Evolutionary conservation across 2,888 invertebrate species (phyloP), one percentile per base, ranked within the genome.

Genomic region (Leptura quadrifasciata): DNA sequence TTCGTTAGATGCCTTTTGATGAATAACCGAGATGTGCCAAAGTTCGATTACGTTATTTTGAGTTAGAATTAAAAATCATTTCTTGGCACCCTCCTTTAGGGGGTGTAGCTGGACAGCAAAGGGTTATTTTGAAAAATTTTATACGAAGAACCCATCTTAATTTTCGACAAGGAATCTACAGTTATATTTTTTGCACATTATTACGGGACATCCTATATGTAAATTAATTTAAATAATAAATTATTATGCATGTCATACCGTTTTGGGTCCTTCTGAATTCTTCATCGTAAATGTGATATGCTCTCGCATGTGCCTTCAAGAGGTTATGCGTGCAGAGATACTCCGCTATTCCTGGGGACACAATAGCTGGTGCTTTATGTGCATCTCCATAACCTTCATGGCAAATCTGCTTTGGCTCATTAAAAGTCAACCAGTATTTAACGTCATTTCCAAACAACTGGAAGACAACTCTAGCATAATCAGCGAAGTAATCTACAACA

Each of bases 291-390:
- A 93, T 85, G 65, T 91, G 90, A 84, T 93, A 95, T 0, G 91
- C 93, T 72, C 90, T 90, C 0, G 93, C 93, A 86, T 95, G 95
- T 0, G 93, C 92, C 75, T 92, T 88, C 20, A 95, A 87, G 72
- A 93, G 88, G 82, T 93, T 92, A 84, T 94, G 93, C 0, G 90
- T 89, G 76, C 93, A 93, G 64, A 91, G 85, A 86, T 95, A 95
- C 65, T 91, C 91, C 0, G 91, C 92, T 17, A 91, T 83, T 5
- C 92, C 92, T 61, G 73, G 76, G 21, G 79, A 73, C 17, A 82
- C 81, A 54, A 91, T 76, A 3, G 82, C 86, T 1, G 89, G 89
- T 12, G 89, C 89, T 21, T 77, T 72, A 15, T 52, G 57, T 12
- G 77, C 80, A 55, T 63, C 54, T 9, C 83, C 84, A 72, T 84